phyloP scores from a whole-genome alignment of 2,113 vertebrate species.

The Atlantisia rogersi region DNA sequence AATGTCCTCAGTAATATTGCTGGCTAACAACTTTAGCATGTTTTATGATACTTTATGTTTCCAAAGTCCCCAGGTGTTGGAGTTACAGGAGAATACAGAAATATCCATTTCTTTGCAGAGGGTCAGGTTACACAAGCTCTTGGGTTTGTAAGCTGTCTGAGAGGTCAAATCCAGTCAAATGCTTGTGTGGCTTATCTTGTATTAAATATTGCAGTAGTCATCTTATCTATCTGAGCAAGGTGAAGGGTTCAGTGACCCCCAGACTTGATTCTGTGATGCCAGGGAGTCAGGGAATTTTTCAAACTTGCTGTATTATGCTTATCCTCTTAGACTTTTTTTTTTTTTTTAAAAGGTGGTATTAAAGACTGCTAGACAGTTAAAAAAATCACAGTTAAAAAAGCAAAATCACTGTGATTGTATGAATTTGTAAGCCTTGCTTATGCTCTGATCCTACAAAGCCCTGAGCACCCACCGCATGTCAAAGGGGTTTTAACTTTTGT shows the following conservation, averaged over 20 bases:
- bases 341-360: not conserved
- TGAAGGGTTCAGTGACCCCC: slow-evolving; percentile 27
- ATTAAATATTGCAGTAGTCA: slow-evolving; percentile 63
- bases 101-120: slow-evolving; percentile 36
- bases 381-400: not conserved
- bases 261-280: slow-evolving; percentile 40
- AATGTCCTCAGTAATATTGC: not conserved
- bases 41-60: not conserved
- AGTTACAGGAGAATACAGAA: not conserved
- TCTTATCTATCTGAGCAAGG: slow-evolving; percentile 59
- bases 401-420: not conserved
- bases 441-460: slow-evolving; percentile 8
- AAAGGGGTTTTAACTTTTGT: not conserved
- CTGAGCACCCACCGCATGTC: not conserved
- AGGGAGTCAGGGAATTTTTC: slow-evolving; percentile 45
- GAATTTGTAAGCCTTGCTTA: slow-evolving; percentile 39
- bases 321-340: slow-evolving; percentile 27
- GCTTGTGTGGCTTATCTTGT: slow-evolving; percentile 55
- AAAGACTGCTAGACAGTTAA: not conserved
- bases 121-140: slow-evolving; percentile 50
- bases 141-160: slow-evolving; percentile 58
- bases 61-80: not conserved
- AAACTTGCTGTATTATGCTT: slow-evolving; percentile 38
- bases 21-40: not conserved
- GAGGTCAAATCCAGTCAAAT: slow-evolving; percentile 68